Evolutionary conservation across 2,888 invertebrate species (phyloP).

Genomic region (Spisula solida): DNA sequence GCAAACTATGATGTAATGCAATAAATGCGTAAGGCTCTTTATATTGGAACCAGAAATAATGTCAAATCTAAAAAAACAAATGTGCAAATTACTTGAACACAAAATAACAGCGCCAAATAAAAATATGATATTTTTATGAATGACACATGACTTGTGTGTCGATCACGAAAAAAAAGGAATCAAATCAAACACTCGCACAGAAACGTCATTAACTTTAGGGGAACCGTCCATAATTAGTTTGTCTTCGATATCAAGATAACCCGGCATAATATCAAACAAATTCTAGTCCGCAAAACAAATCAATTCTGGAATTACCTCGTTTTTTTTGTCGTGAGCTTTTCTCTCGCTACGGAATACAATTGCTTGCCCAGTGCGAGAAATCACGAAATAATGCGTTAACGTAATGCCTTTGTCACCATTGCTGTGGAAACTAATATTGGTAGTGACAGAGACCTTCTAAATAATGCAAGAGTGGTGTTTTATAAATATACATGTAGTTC

Average conservation of each 20-base stretch:
- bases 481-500: background rate
- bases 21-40: background rate
- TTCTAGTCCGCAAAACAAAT: background rate
- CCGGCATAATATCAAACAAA: background rate
- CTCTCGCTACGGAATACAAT: constrained; percentile 9
- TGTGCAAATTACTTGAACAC: background rate
- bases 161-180: background rate
- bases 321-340: background rate
- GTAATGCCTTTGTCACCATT: constrained; percentile 47
- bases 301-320: background rate
- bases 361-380: constrained; percentile 19
- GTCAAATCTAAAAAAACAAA: background rate
- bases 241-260: background rate
- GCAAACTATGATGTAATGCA: background rate
- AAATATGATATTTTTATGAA: background rate
- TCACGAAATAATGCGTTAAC: background rate
- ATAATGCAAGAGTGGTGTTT: background rate
- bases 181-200: background rate
- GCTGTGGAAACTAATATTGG: constrained; percentile 41
- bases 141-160: background rate
- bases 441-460: constrained; percentile 32
- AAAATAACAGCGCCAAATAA: background rate
- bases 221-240: background rate
- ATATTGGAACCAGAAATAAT: background rate
- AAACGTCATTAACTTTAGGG: background rate